These are phyloP conservation scores for Selenia dentaria DNA, from an alignment of 2,888 invertebrate species.

Conservation along the genomic window DNA sequence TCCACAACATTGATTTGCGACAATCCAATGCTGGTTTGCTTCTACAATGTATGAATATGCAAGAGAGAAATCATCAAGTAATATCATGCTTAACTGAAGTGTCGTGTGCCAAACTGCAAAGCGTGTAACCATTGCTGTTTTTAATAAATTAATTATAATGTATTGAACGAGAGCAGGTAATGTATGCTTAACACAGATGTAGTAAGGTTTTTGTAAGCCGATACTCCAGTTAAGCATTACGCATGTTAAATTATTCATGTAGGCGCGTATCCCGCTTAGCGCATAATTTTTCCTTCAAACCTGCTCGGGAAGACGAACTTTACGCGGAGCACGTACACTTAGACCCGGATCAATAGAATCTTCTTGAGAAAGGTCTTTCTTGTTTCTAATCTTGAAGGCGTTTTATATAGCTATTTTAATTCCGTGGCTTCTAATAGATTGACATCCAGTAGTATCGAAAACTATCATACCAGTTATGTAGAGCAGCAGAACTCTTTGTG, in stretches of 20 bases:
- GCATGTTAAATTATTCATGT: slow-evolving; percentile 39
- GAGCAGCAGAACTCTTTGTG: too few relatives aligned
- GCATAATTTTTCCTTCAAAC: slow-evolving; percentile 35
- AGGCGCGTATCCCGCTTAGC: slow-evolving; percentile 35
- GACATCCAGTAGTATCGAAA: too few relatives aligned
- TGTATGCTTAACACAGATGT: background rate
- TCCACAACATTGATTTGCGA: background rate
- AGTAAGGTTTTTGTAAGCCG: background rate
- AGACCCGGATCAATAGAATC: slow-evolving; percentile 4
- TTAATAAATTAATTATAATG: background rate
- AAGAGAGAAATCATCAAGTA: too few relatives aligned
- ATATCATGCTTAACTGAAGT: too few relatives aligned
- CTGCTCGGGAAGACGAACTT: slow-evolving; percentile 21
- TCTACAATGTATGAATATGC: too few relatives aligned
- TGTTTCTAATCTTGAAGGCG: too few relatives aligned
- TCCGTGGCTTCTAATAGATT: too few relatives aligned
- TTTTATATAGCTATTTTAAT: too few relatives aligned
- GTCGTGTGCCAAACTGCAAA: too few relatives aligned
- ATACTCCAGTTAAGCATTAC: slow-evolving; percentile 23
- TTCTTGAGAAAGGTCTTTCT: background rate
- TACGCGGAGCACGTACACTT: slow-evolving; percentile 17
- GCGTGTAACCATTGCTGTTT: background rate
- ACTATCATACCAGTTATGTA: too few relatives aligned
- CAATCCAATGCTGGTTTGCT: slow-evolving; percentile 2
- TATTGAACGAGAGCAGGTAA: background rate